Evolutionary conservation across 2,888 invertebrate species (phyloP), one percentile per base, ranked within the genome.

Genomic region (Tetramorium bicarinatum): DNA sequence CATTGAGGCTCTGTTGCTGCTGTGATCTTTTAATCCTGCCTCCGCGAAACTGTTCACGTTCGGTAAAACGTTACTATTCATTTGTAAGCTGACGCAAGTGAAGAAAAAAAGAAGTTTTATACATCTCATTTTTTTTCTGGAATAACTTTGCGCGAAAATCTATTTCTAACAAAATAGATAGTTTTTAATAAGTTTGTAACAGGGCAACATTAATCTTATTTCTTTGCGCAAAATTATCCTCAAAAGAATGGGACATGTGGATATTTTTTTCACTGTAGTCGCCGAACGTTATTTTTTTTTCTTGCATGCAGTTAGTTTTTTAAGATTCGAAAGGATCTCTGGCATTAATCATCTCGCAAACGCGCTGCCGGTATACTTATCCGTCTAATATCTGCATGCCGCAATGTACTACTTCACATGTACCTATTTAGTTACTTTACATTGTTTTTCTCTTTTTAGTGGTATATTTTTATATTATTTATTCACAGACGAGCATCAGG

Each of bases 401-500:
- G 38, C 62, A 81, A 49, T 54, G 7, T 81, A 62, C 62, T 75
- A 81, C 62, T 77, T 75, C 11, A 62, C 18, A 69, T 25, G 11
- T 79, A 79, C 25, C 38, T 15, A 71, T 56, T 62, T n/a, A n/a
- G n/a, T 71, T 71, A 44, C 34, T 44, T 62, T 52, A 54, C 47
- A 56, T 75, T 79, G 64, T 85, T 82, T 47, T 59, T 54, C 85
- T 67, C 38, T 13, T 75, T 84, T 84, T 18, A 84, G 66, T 86
- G 69, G 75, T 62, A 75, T 84, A 84, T 82, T 86, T 87, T 82
- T 75, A 85, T 91, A 86, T 92, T 89, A 88, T 92, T 92, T 90
- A 89, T 92, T 87, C 92, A 88, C 92, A 92, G 92, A 92, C 90
- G 86, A 87, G 87, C 86, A 72, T 89, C 87, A 85, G 92, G 86